A percentile compares a stretch with the other conserved stretches of the same genome.
phyloP scores from a whole-genome alignment of 2,113 vertebrate genomes.

The Theristicus caerulescens region DNA sequence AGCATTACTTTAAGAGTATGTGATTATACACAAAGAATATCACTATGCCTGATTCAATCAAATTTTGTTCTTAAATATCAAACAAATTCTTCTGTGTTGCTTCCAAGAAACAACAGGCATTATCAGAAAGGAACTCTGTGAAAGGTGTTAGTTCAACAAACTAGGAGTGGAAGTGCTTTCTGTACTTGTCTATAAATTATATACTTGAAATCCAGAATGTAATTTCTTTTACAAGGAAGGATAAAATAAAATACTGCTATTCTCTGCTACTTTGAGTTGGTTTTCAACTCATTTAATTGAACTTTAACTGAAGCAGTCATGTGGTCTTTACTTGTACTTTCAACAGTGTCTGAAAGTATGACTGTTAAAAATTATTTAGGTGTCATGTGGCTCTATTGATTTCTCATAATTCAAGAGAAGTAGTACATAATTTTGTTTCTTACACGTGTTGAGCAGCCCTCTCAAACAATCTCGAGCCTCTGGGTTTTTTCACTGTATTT shows the following conservation, averaged over 20 bases:
- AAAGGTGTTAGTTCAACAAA: background rate
- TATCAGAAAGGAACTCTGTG: background rate
- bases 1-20: background rate
- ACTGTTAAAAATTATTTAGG: background rate
- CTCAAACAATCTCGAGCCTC: background rate
- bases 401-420: background rate
- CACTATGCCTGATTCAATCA: background rate
- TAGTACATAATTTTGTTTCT: background rate
- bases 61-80: background rate
- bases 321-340: constrained; percentile 14
- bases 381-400: background rate
- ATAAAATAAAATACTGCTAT: background rate
- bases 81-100: background rate
- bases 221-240: background rate
- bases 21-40: background rate
- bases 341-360: constrained; percentile 7
- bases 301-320: constrained; percentile 18
- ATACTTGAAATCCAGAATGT: background rate
- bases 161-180: background rate
- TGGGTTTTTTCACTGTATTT: background rate
- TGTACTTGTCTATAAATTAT: background rate
- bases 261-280: background rate
- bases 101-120: background rate
- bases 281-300: constrained; percentile 31
- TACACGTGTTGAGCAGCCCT: background rate